Percentiles rank a stretch among this genome's conserved stretches.
phyloP scores from a whole-genome alignment of 1,140 invertebrate species.

The Drosophila lowei region DNA sequence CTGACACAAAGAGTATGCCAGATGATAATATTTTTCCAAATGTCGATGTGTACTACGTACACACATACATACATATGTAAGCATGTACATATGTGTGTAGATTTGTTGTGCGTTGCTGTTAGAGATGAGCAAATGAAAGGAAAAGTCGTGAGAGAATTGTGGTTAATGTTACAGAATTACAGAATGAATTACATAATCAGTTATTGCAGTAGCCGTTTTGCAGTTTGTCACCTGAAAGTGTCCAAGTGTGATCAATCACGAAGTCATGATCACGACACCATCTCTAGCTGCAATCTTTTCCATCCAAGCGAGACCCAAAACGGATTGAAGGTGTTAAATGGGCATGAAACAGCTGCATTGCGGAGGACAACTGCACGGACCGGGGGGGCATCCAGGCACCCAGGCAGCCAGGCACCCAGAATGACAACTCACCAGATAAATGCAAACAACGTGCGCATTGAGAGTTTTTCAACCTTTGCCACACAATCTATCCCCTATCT shows the following conservation, averaged over 20 bases:
- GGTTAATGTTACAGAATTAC: neutral
- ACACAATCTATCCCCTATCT: neutral
- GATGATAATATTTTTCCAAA: conserved; percentile 72
- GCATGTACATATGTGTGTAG: neutral
- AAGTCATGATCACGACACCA: conserved; percentile 9
- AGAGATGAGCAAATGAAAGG: conserved; percentile 6
- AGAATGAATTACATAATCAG: too few relatives aligned
- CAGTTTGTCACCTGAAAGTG: too few relatives aligned
- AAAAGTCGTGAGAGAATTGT: neutral
- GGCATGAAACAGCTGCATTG: conserved; percentile 79
- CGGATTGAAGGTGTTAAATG: conserved; percentile 80
- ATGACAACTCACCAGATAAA: conserved; percentile 70
- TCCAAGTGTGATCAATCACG: neutral
- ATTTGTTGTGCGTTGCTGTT: neutral
- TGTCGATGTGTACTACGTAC: conserved; percentile 23
- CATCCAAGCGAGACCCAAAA: conserved; percentile 44
- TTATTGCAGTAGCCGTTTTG: too few relatives aligned
- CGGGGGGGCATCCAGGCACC: conserved; percentile 21
- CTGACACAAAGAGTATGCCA: conserved; percentile 60
- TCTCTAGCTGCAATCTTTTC: conserved; percentile 33
- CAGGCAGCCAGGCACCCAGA: conserved; percentile 21
- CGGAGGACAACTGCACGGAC: conserved; percentile 36
- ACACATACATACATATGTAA: conserved; percentile 18
- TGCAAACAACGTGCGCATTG: conserved; percentile 48
- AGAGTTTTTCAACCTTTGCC: conserved; percentile 3